phyloP scores from a whole-genome alignment of 2,888 invertebrate genomes.

The Drosophila borealis region DNA sequence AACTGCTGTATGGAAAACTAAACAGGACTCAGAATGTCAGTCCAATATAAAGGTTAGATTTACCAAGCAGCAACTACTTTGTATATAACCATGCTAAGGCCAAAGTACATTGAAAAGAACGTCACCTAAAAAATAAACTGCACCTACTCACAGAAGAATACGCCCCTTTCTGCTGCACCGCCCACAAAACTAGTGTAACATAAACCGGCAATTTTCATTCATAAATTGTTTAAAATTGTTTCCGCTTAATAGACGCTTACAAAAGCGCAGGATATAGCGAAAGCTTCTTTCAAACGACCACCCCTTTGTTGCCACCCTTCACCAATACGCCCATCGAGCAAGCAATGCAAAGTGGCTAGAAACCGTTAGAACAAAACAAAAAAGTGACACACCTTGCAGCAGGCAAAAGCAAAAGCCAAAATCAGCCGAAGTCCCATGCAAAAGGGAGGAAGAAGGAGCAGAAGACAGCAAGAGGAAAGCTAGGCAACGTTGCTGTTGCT shows the following conservation, averaged over 20 bases:
- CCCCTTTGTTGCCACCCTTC: not conserved
- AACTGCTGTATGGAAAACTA: too few species aligned
- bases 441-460: slow-evolving; percentile 14
- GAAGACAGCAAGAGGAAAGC: slow-evolving; percentile 18
- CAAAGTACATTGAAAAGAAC: not conserved
- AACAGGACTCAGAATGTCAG: too few species aligned
- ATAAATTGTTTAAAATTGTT: slow-evolving; percentile 68
- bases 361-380: slow-evolving; percentile 78
- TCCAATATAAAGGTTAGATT: too few species aligned
- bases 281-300: slow-evolving; percentile 1
- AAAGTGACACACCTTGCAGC: slow-evolving; percentile 79
- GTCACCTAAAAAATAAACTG: not conserved
- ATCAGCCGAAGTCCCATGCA: slow-evolving; percentile 28
- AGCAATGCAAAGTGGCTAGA: slow-evolving; percentile 43
- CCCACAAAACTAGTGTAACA: slow-evolving; percentile 15
- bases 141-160: not conserved
- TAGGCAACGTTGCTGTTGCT: slow-evolving; percentile 39
- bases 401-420: slow-evolving; percentile 32
- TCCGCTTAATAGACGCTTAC: slow-evolving; percentile 49
- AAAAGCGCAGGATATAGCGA: slow-evolving; percentile 24
- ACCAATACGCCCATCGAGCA: not conserved
- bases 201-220: slow-evolving; percentile 65
- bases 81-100: not conserved
- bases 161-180: not conserved
- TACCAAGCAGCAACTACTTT: not conserved